Evolutionary conservation across 2,797 vertebrate genomes (phyloP), one percentile per base, ranked within the genome.

Genomic region (Spea hammondii): DNA sequence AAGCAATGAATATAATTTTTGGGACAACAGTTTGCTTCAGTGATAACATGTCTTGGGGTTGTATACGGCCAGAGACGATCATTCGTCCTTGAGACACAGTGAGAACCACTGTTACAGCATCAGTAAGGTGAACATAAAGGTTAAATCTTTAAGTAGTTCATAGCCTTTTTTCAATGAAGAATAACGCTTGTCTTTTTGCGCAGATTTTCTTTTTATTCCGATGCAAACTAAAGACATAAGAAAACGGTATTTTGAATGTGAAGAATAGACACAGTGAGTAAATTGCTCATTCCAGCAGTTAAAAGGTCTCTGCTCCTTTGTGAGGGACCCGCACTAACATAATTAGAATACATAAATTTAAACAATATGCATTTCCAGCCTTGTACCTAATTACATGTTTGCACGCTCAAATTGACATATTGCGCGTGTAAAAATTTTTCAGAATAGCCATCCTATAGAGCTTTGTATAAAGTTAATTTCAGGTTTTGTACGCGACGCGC

Each of bases 1-100:
- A 95, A 94, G 94, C 93, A 94, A 95, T 96, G 94, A 95, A 94
- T 94, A 94, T 95, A 86, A 94, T 94, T 94, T 93, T 94, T 90
- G 91, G 92, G 91, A 94, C 92, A 92, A 88, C 90, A 93, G 92
- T 95, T 93, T 90, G 85, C 88, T 85, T 84, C 84, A 83, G 90
- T 89, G 93, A 97, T 97, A 96, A 96, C 93, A 89, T 83, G 87
- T 93, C 91, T 91, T 86, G 89, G 32, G 89, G 93, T 92, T 90
- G 90, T 92, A 88, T 91, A 89, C 90, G 90, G 92, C 86, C 89
- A 86, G 83, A 86, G 87, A 88, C 83, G 91, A 91, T 92, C 92
- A 90, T 93, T 93, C 92, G 92, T 94, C 91, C 92, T 93, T 90
- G 91, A 92, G 89, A 91, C 86, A 86, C 79, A 79, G 85, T 85